Percentiles rank a stretch among this genome's conserved stretches.
Conservation (phyloP, 2,797 vertebrate species). For the Hydrophis major region DNA sequence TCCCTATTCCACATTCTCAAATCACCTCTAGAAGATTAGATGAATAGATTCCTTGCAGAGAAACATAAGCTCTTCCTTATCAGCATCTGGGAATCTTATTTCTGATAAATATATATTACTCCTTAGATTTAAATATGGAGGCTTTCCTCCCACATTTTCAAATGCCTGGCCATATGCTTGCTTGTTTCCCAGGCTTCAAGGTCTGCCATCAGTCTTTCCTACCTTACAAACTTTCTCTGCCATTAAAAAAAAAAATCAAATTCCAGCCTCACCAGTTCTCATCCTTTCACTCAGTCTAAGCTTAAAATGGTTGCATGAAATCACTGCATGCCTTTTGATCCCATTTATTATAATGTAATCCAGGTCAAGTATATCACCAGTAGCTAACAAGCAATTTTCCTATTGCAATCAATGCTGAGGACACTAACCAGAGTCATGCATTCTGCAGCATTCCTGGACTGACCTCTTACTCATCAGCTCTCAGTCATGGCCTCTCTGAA, state of each 20-base stretch:
- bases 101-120: not conserved
- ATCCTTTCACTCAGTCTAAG: not conserved
- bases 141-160: not conserved
- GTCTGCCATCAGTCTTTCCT: not conserved
- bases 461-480: conserved; percentile 40
- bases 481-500: not conserved
- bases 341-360: not conserved
- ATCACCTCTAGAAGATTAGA: not conserved
- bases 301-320: conserved; percentile 11
- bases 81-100: not conserved
- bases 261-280: not conserved
- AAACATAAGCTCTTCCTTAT: not conserved
- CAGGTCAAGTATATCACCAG: not conserved
- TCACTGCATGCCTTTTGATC: not conserved
- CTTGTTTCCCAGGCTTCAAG: not conserved
- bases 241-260: not conserved
- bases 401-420: not conserved
- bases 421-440: conserved; percentile 37
- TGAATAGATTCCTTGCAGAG: not conserved
- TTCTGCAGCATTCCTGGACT: not conserved
- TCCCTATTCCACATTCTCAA: not conserved
- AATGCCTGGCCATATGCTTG: not conserved
- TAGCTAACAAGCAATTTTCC: not conserved
- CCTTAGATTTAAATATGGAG: not conserved
- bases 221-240: not conserved